A percentile compares a stretch with the other conserved stretches of the same genome.
Evolutionary conservation across 1,140 invertebrate species (phyloP).

Genomic region (Leptoteleia sp.): DNA sequence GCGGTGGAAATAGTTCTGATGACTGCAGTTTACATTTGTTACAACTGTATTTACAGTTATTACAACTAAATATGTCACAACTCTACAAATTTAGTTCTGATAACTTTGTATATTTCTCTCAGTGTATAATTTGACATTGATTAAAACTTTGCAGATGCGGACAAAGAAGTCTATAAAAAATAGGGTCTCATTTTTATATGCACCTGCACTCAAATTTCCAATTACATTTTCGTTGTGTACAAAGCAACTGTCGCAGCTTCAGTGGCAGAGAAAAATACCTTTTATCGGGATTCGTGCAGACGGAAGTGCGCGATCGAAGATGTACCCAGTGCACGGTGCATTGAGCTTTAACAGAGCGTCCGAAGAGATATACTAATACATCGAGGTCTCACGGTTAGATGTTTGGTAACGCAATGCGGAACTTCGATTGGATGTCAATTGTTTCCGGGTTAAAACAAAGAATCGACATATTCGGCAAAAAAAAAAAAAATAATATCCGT

Average conservation of each 20-base stretch:
- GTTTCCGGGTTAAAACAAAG: slow-evolving; percentile 33
- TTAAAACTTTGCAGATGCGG: no score
- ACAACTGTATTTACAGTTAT: no score
- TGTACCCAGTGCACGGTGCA: slow-evolving; percentile 28
- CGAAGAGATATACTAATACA: slow-evolving; percentile 48
- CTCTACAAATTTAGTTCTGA: no score
- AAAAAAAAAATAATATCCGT: slow-evolving; percentile 19
- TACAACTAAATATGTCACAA: no score
- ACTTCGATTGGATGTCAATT: slow-evolving; percentile 52
- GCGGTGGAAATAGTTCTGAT: no score
- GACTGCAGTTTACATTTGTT: no score
- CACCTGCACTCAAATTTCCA: slow-evolving; percentile 4
- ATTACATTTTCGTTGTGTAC: slow-evolving; percentile 16
- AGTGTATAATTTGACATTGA: no score
- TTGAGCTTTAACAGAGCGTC: slow-evolving; percentile 40
- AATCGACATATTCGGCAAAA: slow-evolving; percentile 12
- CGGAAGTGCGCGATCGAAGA: slow-evolving; percentile 44
- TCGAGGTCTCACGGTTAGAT: slow-evolving; percentile 39
- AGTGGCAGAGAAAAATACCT: slow-evolving; percentile 34
- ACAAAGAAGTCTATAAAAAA: no score
- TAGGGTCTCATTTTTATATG: no score
- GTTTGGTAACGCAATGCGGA: slow-evolving; percentile 49
- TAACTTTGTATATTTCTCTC: no score
- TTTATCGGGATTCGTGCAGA: slow-evolving; percentile 32
- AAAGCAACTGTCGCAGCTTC: slow-evolving; percentile 20